These are phyloP conservation scores for Thera britannica DNA, from an alignment of 2,888 invertebrate genomes.

Conservation along the genomic window DNA sequence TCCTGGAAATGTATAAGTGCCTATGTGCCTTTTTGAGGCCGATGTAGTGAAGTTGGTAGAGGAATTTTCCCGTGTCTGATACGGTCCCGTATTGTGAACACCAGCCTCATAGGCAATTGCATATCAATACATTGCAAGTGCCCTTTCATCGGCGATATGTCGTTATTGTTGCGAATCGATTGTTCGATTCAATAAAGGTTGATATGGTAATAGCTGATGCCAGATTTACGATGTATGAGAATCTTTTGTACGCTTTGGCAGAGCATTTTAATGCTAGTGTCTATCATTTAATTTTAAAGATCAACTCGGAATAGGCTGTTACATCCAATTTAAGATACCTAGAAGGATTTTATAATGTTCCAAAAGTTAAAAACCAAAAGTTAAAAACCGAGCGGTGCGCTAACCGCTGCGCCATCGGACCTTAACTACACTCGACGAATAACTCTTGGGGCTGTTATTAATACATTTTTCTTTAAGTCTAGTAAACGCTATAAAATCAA, in stretches of 20 bases:
- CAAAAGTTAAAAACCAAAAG: too few species aligned
- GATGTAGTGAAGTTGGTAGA: too few species aligned
- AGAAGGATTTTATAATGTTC: too few species aligned
- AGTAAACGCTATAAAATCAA: too few species aligned
- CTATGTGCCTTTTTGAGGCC: too few species aligned
- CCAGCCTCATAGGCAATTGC: constrained; percentile 24
- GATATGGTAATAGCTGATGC: constrained; percentile 38
- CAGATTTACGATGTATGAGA: constrained; percentile 32
- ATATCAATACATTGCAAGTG: constrained; percentile 30
- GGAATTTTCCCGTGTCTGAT: constrained; percentile 8
- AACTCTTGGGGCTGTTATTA: too few species aligned
- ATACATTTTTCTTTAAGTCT: too few species aligned
- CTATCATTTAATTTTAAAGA: constrained; percentile 1
- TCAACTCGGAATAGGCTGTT: not conserved
- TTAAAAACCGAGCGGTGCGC: too few species aligned
- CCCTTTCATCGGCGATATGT: constrained; percentile 51
- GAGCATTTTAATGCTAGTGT: constrained; percentile 1
- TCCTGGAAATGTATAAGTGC: too few species aligned
- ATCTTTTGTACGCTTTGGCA: constrained; percentile 23
- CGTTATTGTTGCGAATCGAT: constrained; percentile 53
- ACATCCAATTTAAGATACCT: not conserved
- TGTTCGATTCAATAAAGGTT: constrained; percentile 44
- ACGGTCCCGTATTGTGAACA: constrained; percentile 17
- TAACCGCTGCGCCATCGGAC: too few species aligned
- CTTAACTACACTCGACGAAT: too few species aligned